phyloP scores from a whole-genome alignment of 1,140 invertebrate species.

The Zaprionus ornatus region DNA sequence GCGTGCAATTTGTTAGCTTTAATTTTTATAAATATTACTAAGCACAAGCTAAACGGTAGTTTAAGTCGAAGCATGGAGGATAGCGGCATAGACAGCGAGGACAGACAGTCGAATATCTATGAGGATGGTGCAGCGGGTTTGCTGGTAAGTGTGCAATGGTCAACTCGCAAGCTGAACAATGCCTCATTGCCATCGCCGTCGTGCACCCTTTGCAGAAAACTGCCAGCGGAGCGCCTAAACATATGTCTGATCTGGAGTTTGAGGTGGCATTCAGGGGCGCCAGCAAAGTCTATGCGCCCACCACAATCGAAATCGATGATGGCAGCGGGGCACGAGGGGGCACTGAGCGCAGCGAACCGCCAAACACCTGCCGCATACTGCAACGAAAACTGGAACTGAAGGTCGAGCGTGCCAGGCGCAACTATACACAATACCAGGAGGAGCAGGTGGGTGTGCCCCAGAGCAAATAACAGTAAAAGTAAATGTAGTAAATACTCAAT shows the following conservation, averaged over 20 bases:
- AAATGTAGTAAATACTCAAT: no score
- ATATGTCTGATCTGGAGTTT: slow-evolving; percentile 78
- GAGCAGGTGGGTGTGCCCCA: slow-evolving; percentile 56
- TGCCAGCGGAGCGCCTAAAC: slow-evolving; percentile 73
- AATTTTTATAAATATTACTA: slow-evolving; percentile 24
- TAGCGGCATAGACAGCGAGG: slow-evolving; percentile 81
- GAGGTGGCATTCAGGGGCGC: slow-evolving; percentile 76
- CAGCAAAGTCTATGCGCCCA: slow-evolving; percentile 72
- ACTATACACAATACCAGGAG: slow-evolving; percentile 80
- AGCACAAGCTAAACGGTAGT: slow-evolving; percentile 1
- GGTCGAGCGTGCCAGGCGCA: slow-evolving; percentile 81
- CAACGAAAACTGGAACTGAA: slow-evolving; percentile 83
- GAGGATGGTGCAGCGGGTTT: slow-evolving; percentile 72
- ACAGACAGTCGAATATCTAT: slow-evolving; percentile 72
- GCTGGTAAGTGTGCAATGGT: slow-evolving; percentile 54
- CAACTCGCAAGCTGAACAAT: slow-evolving; percentile 24
- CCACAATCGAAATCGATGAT: slow-evolving; percentile 75
- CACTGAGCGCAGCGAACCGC: slow-evolving; percentile 61
- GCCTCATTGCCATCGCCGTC: slow-evolving; percentile 7
- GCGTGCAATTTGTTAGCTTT: slow-evolving; percentile 37
- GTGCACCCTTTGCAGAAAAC: slow-evolving; percentile 57
- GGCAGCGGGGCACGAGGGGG: slow-evolving; percentile 34
- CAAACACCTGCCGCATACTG: slow-evolving; percentile 82
- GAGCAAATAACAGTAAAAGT: neutral
- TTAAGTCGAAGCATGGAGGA: slow-evolving; percentile 66